Evolutionary conservation across 2,797 vertebrate genomes (phyloP).

Genomic region (Bryconaethiops microstoma): DNA sequence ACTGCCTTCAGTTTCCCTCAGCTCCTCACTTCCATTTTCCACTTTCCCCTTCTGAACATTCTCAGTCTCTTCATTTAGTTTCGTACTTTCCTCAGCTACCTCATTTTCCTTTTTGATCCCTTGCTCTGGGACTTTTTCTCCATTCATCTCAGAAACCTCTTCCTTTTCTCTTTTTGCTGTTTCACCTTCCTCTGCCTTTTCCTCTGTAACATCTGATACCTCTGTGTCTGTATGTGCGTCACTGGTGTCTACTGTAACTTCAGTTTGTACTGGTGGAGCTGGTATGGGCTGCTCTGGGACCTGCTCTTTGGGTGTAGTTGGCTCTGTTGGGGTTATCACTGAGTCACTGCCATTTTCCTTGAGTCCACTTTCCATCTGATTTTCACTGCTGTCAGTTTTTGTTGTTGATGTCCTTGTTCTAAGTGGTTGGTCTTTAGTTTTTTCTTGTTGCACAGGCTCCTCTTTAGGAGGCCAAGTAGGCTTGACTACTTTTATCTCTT

Average conservation of each 20-base stretch:
- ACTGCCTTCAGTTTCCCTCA: constrained; percentile 64
- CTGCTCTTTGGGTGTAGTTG: constrained; percentile 36
- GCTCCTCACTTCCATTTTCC: constrained; percentile 53
- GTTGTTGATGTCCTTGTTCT: constrained; percentile 55
- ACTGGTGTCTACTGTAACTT: constrained; percentile 34
- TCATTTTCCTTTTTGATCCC: constrained; percentile 36
- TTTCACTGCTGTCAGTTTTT: constrained; percentile 51
- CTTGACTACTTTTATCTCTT: constrained; percentile 84
- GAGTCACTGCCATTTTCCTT: constrained; percentile 55
- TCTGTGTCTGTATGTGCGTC: constrained; percentile 53
- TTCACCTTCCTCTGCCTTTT: constrained; percentile 58
- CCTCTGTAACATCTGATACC: constrained; percentile 49
- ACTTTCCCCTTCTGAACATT: constrained; percentile 56
- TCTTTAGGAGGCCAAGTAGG: constrained; percentile 90
- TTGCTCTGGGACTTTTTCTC: constrained; percentile 52
- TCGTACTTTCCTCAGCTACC: constrained; percentile 62
- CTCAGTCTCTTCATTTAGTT: constrained; percentile 66
- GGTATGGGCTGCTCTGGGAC: constrained; percentile 53
- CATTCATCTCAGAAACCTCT: constrained; percentile 52
- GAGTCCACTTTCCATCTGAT: constrained; percentile 55
- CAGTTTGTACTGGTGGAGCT: constrained; percentile 12
- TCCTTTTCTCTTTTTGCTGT: constrained; percentile 43
- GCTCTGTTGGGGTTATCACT: constrained; percentile 17
- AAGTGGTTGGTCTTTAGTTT: constrained; percentile 52
- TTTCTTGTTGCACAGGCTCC: constrained; percentile 56